Conservation (phyloP, 2,888 invertebrate species). For the Baccha elongata region DNA sequence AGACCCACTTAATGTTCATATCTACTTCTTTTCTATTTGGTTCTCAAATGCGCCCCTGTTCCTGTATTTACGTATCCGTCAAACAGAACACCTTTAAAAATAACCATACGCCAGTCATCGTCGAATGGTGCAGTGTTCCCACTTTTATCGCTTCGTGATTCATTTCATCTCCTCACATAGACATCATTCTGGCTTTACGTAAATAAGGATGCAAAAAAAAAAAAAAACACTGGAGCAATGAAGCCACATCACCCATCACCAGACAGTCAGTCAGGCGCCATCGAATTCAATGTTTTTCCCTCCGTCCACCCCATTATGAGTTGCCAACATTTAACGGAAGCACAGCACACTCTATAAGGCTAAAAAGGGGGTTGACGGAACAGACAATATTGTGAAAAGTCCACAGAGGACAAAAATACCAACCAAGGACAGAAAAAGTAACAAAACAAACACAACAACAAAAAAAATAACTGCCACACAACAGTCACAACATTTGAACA, state of each 20-base stretch:
- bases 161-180: slow-evolving; percentile 53
- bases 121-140: slow-evolving; percentile 41
- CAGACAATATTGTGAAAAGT: slow-evolving; percentile 41
- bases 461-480: slow-evolving; percentile 22
- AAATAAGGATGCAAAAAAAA: slow-evolving; percentile 45
- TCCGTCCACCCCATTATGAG: slow-evolving; percentile 26
- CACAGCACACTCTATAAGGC: slow-evolving; percentile 3
- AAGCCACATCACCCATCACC: slow-evolving; percentile 58
- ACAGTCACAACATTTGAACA: slow-evolving; percentile 61
- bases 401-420: slow-evolving; percentile 21
- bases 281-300: slow-evolving; percentile 28
- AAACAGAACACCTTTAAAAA: neutral
- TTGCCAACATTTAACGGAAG: slow-evolving; percentile 54
- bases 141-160: slow-evolving; percentile 70
- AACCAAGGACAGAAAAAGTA: slow-evolving; percentile 14
- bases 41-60: neutral
- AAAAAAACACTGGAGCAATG: slow-evolving; percentile 9
- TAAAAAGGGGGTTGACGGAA: neutral
- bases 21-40: too few relatives aligned
- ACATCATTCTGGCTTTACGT: slow-evolving; percentile 31
- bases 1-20: too few relatives aligned
- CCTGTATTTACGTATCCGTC: slow-evolving; percentile 31
- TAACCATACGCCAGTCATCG: slow-evolving; percentile 43
- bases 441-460: slow-evolving; percentile 3
- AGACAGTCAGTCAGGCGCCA: slow-evolving; percentile 71